phyloP scores from a whole-genome alignment of 35 echinoderm and acorn worm species.

The Strongylocentrotus purpuratus region DNA sequence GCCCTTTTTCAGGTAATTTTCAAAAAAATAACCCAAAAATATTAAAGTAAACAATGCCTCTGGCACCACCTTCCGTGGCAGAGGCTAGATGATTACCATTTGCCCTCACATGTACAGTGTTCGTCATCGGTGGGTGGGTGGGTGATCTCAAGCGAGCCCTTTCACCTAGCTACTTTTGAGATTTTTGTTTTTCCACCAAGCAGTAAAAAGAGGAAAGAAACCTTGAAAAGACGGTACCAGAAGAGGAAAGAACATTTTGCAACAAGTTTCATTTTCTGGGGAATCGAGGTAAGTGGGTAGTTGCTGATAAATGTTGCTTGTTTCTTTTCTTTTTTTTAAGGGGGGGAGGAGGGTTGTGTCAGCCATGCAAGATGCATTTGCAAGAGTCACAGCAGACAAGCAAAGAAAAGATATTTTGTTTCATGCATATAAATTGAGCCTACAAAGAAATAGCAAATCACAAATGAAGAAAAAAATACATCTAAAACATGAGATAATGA shows the following conservation, averaged over 20 bases:
- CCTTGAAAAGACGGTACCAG: background rate
- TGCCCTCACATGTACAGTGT: conserved; percentile 46
- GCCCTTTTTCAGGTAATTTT: background rate
- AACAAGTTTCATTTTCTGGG: background rate
- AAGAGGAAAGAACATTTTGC: background rate
- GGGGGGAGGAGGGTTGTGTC: background rate
- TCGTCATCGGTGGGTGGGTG: background rate
- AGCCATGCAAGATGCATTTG: conserved; percentile 35
- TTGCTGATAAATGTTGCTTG: background rate
- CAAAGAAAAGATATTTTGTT: conserved; percentile 14
- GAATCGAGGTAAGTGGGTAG: background rate
- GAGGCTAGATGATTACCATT: conserved; percentile 1
- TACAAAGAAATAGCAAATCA: background rate
- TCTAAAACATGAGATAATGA: conserved; percentile 1
- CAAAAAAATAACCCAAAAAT: background rate
- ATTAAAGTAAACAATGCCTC: background rate
- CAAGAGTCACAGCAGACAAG: conserved; percentile 27
- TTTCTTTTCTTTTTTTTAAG: background rate
- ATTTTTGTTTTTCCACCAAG: background rate
- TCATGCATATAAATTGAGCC: conserved; percentile 29
- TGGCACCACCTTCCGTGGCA: background rate
- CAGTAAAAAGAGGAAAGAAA: conserved; percentile 19
- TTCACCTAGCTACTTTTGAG: background rate
- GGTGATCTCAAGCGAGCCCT: background rate
- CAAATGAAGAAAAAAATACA: background rate